A percentile compares a stretch with the other conserved stretches of the same genome.
phyloP scores from a whole-genome alignment of 2,113 vertebrate species.

The Cavia aperea region DNA sequence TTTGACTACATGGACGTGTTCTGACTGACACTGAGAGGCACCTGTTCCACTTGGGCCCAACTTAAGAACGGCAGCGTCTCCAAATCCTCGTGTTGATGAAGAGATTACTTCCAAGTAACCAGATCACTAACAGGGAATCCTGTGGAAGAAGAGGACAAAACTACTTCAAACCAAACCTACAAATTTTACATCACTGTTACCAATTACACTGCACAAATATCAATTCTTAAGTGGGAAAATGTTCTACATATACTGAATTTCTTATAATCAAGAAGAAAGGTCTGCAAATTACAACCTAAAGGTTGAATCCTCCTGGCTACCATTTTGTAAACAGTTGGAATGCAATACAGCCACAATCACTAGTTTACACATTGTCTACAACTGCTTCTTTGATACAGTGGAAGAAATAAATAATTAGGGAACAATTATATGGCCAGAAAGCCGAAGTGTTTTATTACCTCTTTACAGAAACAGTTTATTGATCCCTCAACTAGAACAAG shows the following conservation, averaged over 20 bases:
- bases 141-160: background rate
- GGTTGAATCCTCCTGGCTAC: background rate
- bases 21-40: background rate
- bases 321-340: background rate
- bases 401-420: background rate
- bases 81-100: background rate
- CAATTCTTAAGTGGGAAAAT: background rate
- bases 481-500: background rate
- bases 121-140: background rate
- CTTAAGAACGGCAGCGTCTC: background rate
- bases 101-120: slow-evolving; percentile 26
- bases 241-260: background rate
- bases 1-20: background rate
- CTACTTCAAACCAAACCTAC: background rate
- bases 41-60: background rate
- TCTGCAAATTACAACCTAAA: background rate
- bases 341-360: background rate
- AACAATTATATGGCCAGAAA: background rate
- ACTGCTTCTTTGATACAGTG: background rate
- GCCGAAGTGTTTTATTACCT: background rate
- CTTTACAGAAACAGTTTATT: background rate
- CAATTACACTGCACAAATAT: background rate
- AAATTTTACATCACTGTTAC: background rate
- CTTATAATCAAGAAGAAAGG: background rate
- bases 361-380: background rate